Base-by-base conservation (phyloP, 2,888 invertebrate species). In the Creontiades dilutus region DNA sequence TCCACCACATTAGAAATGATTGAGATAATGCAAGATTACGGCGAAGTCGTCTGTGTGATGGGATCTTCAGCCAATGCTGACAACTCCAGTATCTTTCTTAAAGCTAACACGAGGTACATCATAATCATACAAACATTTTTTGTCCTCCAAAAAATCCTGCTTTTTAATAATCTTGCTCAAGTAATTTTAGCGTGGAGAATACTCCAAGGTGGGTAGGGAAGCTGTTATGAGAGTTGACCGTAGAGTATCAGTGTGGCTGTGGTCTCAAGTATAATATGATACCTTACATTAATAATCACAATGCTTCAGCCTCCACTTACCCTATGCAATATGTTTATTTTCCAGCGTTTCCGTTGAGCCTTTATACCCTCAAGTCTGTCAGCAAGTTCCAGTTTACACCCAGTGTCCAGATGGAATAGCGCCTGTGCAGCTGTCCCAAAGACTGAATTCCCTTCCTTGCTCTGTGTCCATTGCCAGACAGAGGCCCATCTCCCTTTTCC, bases 41-140 rank as follows among this genome's bases (percentile, higher is more conserved):
- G 98, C 0, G 99, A 99, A 94, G 97, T 99, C 37, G 98, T 99
- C 0, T 97, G 98, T 92, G 97, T 98, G 37, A 94, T 99, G 92
- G 99, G 99, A 11, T 99, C 98, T 7, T 96, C 97, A 16, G 97
- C 98, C 0, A 98, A 97, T 93, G 96, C 97, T 91, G 96, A 97
- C 92, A 99, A 99, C 93, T 96, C 97, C 93, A 96, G 96, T 78
- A 96, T 98, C 92, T 99, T 99, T 93, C 95, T 98, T 94, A 98
- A 98, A 93, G 98, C 98, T 0, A 98, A 99, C 93, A 96, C 96
- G 7, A 96, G 96, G 96, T 96, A 47, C 27, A 7, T 37, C 37
- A 37, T 37, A 7, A 37, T 37, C n/a, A n/a, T n/a, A 4, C 7
- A 4, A 37, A 37, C 37, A 37, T 7, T 4, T 37, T 37, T 37